Evolutionary conservation across 1,140 invertebrate species (phyloP), one percentile per base, ranked within the genome.

Genomic region (Thaumatotibia leucotreta): DNA sequence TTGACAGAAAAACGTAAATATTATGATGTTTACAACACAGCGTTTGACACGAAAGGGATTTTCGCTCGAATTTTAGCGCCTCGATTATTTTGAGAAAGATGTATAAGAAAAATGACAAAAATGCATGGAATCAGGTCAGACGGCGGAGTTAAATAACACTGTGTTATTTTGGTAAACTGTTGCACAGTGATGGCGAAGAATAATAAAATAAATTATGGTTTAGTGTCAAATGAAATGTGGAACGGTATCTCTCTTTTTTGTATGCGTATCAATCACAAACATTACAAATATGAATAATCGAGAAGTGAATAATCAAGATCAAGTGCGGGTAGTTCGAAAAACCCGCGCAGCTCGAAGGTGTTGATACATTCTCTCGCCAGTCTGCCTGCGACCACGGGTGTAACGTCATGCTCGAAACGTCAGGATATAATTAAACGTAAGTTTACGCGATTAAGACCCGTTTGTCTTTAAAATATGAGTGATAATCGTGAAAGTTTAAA

Each of bases 151-250:
- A 52, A 58, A 58, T 58, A 58, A 14, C 52, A 29, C 24, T 23
- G 24, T 27, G 52, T 58, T 58, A 58, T 58, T 58, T 58, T 58
- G 24, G 52, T 58, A 14, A 24, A 27, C 52, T 27, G 24, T 58
- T 58, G 52, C 24, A 58, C 17, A 58, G 52, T 14, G n/a, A 58
- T 14, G 52, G 24, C 29, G 52, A 58, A n/a, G 24, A 2, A 29
- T 14, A 29, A 14, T 27, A 58, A 58, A 58, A 24, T 4, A 24
- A 17, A 27, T 27, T 27, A 45, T 45, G 39, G 9, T 45, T 45
- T 17, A 45, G 14, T 20, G 9, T 20, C 17, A 45, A 45, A 20
- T 20, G 17, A 45, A 20, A 45, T n/a, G 8, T 39, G 35, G 32
- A 20, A 45, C 6, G 39, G 17, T 9, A 20, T 20, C 8, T 2